Conservation (phyloP, 2,113 vertebrate species). For the Syngnathus typhle region DNA sequence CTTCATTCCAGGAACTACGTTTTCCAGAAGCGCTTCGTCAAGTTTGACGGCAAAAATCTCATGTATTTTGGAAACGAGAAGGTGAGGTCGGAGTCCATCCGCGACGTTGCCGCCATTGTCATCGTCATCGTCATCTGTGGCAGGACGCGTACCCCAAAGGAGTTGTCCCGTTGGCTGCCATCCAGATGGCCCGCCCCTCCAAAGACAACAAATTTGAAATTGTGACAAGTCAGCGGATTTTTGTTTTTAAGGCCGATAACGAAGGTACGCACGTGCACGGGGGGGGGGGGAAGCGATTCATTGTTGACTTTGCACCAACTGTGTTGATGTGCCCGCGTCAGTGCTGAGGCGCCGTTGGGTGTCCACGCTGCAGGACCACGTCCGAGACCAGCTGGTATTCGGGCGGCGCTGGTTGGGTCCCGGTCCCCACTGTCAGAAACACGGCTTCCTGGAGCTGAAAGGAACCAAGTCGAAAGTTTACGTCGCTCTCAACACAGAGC, state of each 20-base stretch:
- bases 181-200: slow-evolving; percentile 83
- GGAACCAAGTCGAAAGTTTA: slow-evolving; percentile 91
- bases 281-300: neutral
- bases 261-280: slow-evolving; percentile 74
- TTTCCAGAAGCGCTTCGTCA: slow-evolving; percentile 93
- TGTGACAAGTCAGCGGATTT: slow-evolving; percentile 86
- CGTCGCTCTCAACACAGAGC: slow-evolving; percentile 78
- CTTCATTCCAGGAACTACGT: slow-evolving; percentile 83
- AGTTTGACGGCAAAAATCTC: slow-evolving; percentile 88
- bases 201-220: slow-evolving; percentile 98
- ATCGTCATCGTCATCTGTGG: neutral
- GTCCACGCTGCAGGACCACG: slow-evolving; percentile 79
- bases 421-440: slow-evolving; percentile 75
- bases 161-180: slow-evolving; percentile 84
- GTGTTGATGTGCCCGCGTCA: slow-evolving; percentile 38
- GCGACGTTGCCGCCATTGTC: fast-evolving
- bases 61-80: slow-evolving; percentile 95
- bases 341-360: slow-evolving; percentile 84
- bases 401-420: slow-evolving; percentile 72
- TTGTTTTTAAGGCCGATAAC: slow-evolving; percentile 86
- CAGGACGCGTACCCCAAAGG: slow-evolving; percentile 95
- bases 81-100: slow-evolving; percentile 57
- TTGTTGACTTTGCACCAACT: neutral
- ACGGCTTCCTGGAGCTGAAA: slow-evolving; percentile 83
- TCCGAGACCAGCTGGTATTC: slow-evolving; percentile 78